Conservation (phyloP, 92 coral and sea anemone genomes). For the Desmophyllum pertusum region DNA sequence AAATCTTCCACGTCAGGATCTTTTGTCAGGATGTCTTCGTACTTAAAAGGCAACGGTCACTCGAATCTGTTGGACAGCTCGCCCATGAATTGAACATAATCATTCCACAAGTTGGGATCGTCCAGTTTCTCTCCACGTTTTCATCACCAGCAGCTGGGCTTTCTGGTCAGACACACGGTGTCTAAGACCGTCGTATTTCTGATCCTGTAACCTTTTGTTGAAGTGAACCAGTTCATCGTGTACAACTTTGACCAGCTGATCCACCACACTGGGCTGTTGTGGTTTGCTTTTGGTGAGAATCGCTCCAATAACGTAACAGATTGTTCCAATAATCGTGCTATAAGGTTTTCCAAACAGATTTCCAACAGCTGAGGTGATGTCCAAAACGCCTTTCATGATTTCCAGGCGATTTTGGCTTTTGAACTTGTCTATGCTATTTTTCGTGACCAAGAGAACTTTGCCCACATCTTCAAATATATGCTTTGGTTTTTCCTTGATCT, state of each 20-base stretch:
- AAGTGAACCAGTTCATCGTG: constrained; percentile 7
- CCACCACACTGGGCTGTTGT: constrained; percentile 25
- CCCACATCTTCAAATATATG: neutral
- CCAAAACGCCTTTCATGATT: neutral
- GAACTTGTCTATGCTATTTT: neutral
- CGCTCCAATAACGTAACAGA: constrained; percentile 5
- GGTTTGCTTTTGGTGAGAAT: constrained; percentile 15
- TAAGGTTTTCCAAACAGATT: neutral
- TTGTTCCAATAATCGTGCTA: neutral
- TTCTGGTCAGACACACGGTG: constrained; percentile 30
- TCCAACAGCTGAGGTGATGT: neutral
- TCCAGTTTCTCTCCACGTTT: constrained; percentile 13
- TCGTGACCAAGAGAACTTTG: neutral
- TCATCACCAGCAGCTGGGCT: constrained; percentile 14
- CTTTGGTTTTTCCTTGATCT: neutral
- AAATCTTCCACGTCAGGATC: constrained; percentile 29
- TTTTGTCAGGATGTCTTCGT: neutral
- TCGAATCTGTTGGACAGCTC: constrained; percentile 24
- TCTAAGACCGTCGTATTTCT: constrained; percentile 8
- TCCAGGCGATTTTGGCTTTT: neutral
- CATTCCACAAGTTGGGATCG: constrained; percentile 28
- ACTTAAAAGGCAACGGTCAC: constrained; percentile 12
- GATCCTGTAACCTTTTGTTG: constrained; percentile 16
- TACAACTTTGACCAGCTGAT: constrained; percentile 16
- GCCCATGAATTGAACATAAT: constrained; percentile 33